Conservation (phyloP, 2,797 vertebrate genomes). For the Mus minutoides region DNA sequence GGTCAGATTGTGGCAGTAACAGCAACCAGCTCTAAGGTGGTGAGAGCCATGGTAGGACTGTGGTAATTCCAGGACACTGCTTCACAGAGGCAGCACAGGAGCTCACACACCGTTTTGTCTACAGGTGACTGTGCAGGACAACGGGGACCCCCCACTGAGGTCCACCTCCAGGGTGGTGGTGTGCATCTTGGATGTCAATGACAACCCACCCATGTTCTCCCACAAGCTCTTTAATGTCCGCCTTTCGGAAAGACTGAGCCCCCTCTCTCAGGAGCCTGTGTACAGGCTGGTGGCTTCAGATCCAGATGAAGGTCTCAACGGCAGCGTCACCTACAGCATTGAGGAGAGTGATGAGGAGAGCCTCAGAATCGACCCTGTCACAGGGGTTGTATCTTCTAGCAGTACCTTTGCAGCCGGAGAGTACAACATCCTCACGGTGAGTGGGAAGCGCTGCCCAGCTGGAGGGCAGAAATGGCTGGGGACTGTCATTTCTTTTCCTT, state of each 20-base stretch:
- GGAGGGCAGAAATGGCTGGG: not conserved
- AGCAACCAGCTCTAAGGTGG: not conserved
- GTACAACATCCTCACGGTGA: slow-evolving; percentile 96
- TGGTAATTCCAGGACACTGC: not conserved
- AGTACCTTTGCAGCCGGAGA: slow-evolving; percentile 91
- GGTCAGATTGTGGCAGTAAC: not conserved
- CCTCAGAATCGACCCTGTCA: slow-evolving; percentile 90
- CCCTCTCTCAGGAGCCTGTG: slow-evolving; percentile 80
- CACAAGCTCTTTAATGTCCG: slow-evolving; percentile 95
- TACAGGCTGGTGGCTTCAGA: slow-evolving; percentile 94
- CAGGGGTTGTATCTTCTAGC: slow-evolving; percentile 90
- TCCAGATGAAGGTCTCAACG: slow-evolving; percentile 92
- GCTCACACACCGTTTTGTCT: slow-evolving; percentile 56
- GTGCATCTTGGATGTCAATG: slow-evolving; percentile 93
- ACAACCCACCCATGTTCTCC: slow-evolving; percentile 93
- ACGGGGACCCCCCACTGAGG: slow-evolving; percentile 90
- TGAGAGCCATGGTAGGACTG: not conserved
- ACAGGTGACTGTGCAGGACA: slow-evolving; percentile 95
- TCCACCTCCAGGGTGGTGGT: slow-evolving; percentile 95
- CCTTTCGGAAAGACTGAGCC: slow-evolving; percentile 88
- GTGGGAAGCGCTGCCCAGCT: not conserved
- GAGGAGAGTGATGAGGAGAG: slow-evolving; percentile 88
- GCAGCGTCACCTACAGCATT: slow-evolving; percentile 92
- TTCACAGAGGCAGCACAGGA: not conserved
- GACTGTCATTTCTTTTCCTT: not conserved